Evolutionary conservation across 1,140 invertebrate genomes (phyloP).

Genomic region (Mycetomoellerius zeteki): DNA sequence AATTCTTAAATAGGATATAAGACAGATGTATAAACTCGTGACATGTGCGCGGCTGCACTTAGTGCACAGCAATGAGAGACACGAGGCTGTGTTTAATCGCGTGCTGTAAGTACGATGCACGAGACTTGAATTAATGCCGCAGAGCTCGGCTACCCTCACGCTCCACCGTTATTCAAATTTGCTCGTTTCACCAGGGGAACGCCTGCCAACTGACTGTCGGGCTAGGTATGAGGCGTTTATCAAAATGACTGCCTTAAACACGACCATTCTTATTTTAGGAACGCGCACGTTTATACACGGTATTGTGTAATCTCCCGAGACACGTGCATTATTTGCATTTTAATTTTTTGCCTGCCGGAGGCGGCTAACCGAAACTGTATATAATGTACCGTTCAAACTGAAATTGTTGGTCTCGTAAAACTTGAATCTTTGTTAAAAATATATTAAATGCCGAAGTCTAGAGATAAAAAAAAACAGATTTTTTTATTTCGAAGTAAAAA

Average conservation of each 20-base stretch:
- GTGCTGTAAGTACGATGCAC: background rate
- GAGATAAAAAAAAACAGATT: no score
- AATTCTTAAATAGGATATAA: slow-evolving; percentile 29
- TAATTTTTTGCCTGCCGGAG: background rate
- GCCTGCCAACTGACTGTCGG: slow-evolving; percentile 38
- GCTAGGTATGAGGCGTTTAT: slow-evolving; percentile 20
- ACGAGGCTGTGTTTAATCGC: slow-evolving; percentile 44
- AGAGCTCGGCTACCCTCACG: slow-evolving; percentile 14
- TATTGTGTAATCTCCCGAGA: background rate
- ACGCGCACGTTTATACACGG: background rate
- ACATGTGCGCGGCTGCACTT: slow-evolving; percentile 19
- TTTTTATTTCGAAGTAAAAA: no score
- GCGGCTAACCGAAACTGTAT: background rate
- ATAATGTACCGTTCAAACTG: background rate
- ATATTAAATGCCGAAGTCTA: background rate
- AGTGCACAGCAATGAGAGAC: background rate
- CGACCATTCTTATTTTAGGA: slow-evolving; percentile 27
- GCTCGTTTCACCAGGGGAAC: slow-evolving; percentile 23
- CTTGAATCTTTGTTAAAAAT: background rate
- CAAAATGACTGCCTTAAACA: slow-evolving; percentile 52
- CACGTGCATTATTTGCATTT: background rate
- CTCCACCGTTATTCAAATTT: slow-evolving; percentile 55
- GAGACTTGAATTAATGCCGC: slow-evolving; percentile 56
- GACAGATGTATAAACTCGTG: slow-evolving; percentile 7
- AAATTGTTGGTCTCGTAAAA: background rate